These are phyloP conservation scores for Schizopygopsis malacanthus DNA, from an alignment of 2,797 vertebrate species.

Conservation along the genomic window DNA sequence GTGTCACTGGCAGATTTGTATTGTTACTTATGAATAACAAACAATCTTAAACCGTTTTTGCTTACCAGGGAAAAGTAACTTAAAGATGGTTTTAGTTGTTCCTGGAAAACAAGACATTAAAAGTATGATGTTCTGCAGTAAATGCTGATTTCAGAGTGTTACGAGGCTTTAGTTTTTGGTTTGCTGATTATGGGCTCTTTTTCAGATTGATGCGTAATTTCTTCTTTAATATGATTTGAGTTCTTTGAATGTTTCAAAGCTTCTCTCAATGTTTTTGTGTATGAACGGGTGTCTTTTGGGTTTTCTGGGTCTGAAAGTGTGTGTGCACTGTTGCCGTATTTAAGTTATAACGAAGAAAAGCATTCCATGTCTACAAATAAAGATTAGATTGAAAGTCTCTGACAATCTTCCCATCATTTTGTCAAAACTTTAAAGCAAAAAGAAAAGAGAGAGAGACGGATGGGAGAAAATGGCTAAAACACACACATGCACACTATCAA, in stretches of 20 bases:
- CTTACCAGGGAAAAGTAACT: not conserved
- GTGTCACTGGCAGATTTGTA: not conserved
- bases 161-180: not conserved
- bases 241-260: not conserved
- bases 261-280: not conserved
- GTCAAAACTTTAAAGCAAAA: not conserved
- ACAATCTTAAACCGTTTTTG: not conserved
- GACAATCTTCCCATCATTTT: not conserved
- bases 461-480: too few relatives aligned
- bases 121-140: not conserved
- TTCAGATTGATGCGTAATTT: not conserved
- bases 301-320: not conserved
- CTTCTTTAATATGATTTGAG: not conserved
- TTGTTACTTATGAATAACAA: not conserved
- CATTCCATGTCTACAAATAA: slow-evolving; percentile 8
- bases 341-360: not conserved
- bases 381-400: not conserved
- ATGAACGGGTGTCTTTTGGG: not conserved
- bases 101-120: not conserved
- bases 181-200: not conserved
- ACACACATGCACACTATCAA: too few relatives aligned
- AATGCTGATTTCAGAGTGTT: not conserved
- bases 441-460: not conserved
- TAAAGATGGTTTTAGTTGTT: not conserved
- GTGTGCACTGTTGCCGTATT: not conserved